Evolutionary conservation across 1,140 invertebrate genomes (phyloP), one percentile per base, ranked within the genome.

Genomic region (Drosophila nigromelanica): DNA sequence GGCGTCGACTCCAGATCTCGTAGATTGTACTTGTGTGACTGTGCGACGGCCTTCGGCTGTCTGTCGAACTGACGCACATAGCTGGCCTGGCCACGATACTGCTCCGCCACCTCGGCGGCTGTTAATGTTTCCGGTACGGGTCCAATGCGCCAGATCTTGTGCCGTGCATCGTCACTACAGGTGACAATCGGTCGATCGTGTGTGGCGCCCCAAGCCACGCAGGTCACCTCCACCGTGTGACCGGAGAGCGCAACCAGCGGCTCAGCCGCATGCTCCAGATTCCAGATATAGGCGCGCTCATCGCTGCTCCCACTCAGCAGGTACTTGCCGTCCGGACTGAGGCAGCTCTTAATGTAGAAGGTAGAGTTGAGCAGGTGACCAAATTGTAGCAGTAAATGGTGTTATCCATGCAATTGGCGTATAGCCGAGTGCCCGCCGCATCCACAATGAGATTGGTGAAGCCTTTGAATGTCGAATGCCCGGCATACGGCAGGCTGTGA

Each of bases 371-470:
- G 93, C 89, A 97, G 95, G 0, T 95, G 0, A 94, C 93, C 48
- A 97, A 92, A 89, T 98, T 96, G 87, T 96, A 98, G 78, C 95
- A 95, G 90, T 98, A 98, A 45, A 98, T 97, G 24, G 94, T 94
- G 83, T 95, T 95, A 91, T 98, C 96, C 93, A 97, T 95, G 91
- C 96, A 97, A 90, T 95, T 97, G 4, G 96, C 97, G 93, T 96
- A 98, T 0, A 98, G 91, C n/a, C 93, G 94, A 5, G 94, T 92
- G 47, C 94, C 92, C 4, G 94, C 92, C 7, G 95, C 94, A 90
- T 97, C 95, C 59, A 97, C 93, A 12, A 95, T 92, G 1, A 98
- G 91, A 77, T 96, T 97, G 5, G 96, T 96, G 90, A 96, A 97
- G 1, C 97, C 97, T 70, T 95, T 95, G 58, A 93, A 93, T 1